These are phyloP conservation scores for Opisthocomus hoazin DNA, from an alignment of 2,113 vertebrate species.

Conservation along the genomic window DNA sequence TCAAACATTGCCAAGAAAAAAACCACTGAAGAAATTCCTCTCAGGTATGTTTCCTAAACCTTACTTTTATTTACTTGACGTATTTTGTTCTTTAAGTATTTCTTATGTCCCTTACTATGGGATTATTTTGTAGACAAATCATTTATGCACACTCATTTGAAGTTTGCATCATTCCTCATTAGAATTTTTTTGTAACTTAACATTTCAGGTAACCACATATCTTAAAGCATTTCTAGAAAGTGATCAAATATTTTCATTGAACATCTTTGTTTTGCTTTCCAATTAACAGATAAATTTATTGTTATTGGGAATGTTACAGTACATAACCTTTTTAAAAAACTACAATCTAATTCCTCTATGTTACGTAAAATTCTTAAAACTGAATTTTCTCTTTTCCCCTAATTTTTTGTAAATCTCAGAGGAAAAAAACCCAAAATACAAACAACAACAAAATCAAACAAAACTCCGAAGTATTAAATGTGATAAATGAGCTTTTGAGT, in stretches of 20 bases:
- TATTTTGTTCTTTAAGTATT: background rate
- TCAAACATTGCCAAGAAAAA: background rate
- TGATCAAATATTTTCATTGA: background rate
- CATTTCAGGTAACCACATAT: background rate
- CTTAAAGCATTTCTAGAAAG: background rate
- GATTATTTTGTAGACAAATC: background rate
- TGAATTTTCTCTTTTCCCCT: background rate
- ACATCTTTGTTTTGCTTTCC: background rate
- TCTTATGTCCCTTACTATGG: background rate
- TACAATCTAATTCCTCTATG: background rate
- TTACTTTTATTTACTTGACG: background rate
- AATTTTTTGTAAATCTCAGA: background rate
- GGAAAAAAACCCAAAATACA: accelerated
- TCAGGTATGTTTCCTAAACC: background rate
- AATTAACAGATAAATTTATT: background rate
- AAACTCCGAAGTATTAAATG: background rate
- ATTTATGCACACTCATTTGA: background rate
- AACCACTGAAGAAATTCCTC: background rate
- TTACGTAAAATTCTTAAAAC: background rate
- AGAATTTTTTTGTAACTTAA: background rate
- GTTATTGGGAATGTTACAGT: background rate
- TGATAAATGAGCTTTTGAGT: background rate
- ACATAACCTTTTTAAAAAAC: background rate
- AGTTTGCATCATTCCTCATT: background rate
- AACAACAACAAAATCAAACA: background rate